Conservation (phyloP, 2,797 vertebrate species). For the Xenentodon cancila region DNA sequence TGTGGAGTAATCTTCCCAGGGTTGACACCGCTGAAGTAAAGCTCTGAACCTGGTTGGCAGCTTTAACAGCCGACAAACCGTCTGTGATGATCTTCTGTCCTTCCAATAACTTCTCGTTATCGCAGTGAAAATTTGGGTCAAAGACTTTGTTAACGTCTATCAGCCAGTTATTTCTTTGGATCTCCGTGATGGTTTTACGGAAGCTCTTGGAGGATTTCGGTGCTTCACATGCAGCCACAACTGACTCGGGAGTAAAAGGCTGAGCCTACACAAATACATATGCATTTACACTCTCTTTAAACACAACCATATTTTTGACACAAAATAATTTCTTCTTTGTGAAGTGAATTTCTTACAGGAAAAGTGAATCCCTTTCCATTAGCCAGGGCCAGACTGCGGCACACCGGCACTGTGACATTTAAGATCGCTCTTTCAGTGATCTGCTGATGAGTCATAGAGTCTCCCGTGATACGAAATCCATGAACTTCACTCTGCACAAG, state of each 20-base stretch:
- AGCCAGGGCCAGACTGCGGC: slow-evolving; percentile 51
- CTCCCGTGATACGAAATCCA: slow-evolving; percentile 48
- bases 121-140: slow-evolving; percentile 69
- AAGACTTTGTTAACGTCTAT: slow-evolving; percentile 48
- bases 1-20: slow-evolving; percentile 72
- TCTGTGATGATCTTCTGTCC: slow-evolving; percentile 67
- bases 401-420: slow-evolving; percentile 56
- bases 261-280: slow-evolving; percentile 15
- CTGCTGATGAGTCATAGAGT: slow-evolving; percentile 47
- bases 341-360: slow-evolving; percentile 50
- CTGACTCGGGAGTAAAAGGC: slow-evolving; percentile 37
- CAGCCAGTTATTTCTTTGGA: slow-evolving; percentile 27
- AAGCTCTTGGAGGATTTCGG: slow-evolving; percentile 52
- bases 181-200: slow-evolving; percentile 19
- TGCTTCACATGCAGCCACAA: slow-evolving; percentile 49
- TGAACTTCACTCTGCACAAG: slow-evolving; percentile 47
- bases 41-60: slow-evolving; percentile 47
- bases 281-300: accelerated
- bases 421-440: slow-evolving; percentile 66
- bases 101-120: slow-evolving; percentile 59
- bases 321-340: not conserved
- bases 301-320: not conserved
- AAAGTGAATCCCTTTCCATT: slow-evolving; percentile 59
- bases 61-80: slow-evolving; percentile 58
- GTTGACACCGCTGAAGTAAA: slow-evolving; percentile 57